Evolutionary conservation across 2,113 vertebrate genomes (phyloP).

Genomic region (Myotis davidii): DNA sequence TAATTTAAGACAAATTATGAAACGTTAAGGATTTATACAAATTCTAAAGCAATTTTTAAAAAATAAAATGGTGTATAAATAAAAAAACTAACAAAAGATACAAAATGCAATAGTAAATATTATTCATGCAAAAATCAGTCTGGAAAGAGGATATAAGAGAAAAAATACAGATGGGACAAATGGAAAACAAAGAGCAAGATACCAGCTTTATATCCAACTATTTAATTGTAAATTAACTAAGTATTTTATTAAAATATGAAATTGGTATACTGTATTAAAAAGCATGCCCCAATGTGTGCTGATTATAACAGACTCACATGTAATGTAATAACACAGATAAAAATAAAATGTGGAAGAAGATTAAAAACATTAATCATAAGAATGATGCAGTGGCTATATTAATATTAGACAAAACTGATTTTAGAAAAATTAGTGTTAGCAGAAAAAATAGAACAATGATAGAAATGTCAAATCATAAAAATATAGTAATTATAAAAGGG

Average conservation of each 20-base stretch:
- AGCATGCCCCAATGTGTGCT: not conserved
- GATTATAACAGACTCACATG: not conserved
- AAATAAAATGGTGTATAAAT: not conserved
- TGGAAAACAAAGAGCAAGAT: not conserved
- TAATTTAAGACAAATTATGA: not conserved
- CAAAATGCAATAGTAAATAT: not conserved
- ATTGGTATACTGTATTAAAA: not conserved
- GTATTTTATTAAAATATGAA: not conserved
- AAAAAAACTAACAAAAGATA: not conserved
- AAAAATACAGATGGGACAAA: not conserved
- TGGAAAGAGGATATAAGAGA: not conserved
- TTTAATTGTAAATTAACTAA: conserved; percentile 6
- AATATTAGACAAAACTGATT: not conserved
- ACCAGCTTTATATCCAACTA: not conserved
- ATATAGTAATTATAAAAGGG: not conserved
- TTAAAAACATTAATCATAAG: not conserved
- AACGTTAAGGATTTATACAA: not conserved
- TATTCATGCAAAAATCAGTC: not conserved
- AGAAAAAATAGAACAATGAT: not conserved
- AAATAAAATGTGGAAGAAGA: not conserved
- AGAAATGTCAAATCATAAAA: not conserved
- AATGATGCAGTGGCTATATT: not conserved
- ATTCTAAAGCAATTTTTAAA: not conserved
- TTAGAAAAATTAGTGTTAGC: not conserved
- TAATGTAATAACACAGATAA: not conserved